These are phyloP conservation scores for Aphaenogaster rudis DNA, from an alignment of 1,140 invertebrate genomes.

Conservation along the genomic window DNA sequence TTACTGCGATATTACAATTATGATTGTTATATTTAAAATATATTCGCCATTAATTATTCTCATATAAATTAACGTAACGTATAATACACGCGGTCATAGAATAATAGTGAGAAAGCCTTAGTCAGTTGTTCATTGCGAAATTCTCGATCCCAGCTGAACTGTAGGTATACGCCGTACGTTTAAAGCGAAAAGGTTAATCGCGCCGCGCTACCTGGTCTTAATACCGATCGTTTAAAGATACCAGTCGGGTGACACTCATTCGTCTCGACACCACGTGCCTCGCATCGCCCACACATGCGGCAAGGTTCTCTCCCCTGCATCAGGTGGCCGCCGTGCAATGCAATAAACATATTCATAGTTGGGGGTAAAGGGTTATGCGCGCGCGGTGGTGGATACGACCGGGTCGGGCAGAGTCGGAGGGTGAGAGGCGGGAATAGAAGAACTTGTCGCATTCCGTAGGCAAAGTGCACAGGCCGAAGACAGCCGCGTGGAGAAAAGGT, in stretches of 20 bases:
- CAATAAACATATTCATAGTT: conserved; percentile 79
- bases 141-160: neutral
- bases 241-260: conserved; percentile 48
- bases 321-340: conserved; percentile 70
- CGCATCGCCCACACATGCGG: conserved; percentile 68
- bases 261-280: conserved; percentile 62
- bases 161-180: neutral
- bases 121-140: neutral
- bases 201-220: neutral
- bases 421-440: conserved; percentile 61
- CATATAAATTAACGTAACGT: neutral
- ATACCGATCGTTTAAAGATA: conserved; percentile 13
- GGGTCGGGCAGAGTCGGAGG: conserved; percentile 5
- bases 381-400: conserved; percentile 19
- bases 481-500: conserved; percentile 72
- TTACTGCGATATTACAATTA: neutral
- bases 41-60: neutral
- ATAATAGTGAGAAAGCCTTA: neutral
- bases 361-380: conserved; percentile 57
- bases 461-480: conserved; percentile 75
- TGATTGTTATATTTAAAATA: neutral
- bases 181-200: conserved; percentile 7
- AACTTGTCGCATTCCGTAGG: conserved; percentile 76
- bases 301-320: conserved; percentile 62
- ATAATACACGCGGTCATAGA: neutral